Conservation (phyloP, 2,888 invertebrate species). For the Drosophila fungiperda region DNA sequence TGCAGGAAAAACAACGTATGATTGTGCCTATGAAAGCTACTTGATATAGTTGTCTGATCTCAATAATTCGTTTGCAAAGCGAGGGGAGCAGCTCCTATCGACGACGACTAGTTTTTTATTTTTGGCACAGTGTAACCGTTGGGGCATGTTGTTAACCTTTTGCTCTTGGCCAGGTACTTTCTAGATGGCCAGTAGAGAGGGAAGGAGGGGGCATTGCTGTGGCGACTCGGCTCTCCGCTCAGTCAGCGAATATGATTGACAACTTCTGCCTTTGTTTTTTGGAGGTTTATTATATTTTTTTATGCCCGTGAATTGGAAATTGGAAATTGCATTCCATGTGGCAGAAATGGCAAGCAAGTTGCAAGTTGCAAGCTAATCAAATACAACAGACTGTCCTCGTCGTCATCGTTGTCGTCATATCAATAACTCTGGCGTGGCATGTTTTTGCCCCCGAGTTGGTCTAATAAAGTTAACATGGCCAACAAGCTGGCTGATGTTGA, state of each 20-base stretch:
- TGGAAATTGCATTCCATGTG: slow-evolving; percentile 34
- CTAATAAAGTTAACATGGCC: slow-evolving; percentile 74
- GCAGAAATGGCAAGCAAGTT: slow-evolving; percentile 18
- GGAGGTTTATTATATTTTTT: slow-evolving; percentile 42
- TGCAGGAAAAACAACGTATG: background rate
- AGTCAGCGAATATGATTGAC: slow-evolving; percentile 64
- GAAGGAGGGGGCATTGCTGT: background rate
- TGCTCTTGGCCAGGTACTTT: slow-evolving; percentile 1
- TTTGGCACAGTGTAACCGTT: slow-evolving; percentile 20
- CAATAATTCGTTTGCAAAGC: background rate
- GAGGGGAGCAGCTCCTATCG: background rate
- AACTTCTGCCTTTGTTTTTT: slow-evolving; percentile 56
- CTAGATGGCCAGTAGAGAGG: slow-evolving; percentile 7
- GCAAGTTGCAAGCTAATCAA: slow-evolving; percentile 65
- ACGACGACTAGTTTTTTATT: background rate
- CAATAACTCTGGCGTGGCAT: slow-evolving; percentile 43
- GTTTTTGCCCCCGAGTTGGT: slow-evolving; percentile 14
- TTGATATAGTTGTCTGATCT: background rate
- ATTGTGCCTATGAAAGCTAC: background rate
- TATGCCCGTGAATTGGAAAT: slow-evolving; percentile 45
- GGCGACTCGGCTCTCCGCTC: slow-evolving; percentile 15
- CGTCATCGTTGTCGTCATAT: slow-evolving; percentile 51
- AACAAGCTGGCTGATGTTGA: slow-evolving; percentile 63
- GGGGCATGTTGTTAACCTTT: background rate
- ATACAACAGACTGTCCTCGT: slow-evolving; percentile 51